Base-by-base conservation (phyloP, 2,113 vertebrate species). In the Tragelaphus scriptus region DNA sequence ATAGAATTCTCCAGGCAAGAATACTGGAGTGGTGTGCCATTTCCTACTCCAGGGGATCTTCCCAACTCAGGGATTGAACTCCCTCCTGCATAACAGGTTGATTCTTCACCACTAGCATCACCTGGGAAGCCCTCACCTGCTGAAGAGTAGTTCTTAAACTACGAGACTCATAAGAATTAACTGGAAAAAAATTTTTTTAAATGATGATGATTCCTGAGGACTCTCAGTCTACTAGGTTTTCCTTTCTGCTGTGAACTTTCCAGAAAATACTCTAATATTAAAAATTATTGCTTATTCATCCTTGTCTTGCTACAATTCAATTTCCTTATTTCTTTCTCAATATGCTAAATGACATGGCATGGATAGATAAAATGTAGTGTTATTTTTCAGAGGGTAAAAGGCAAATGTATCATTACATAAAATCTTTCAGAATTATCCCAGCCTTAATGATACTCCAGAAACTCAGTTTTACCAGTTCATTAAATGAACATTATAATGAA, bases 331-430 rank as follows among this genome's bases (percentile, higher is more conserved):
- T 97, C 91, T 49, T 85, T 68, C 30, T 53, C 40, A 47, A 47
- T 40, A 79, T 65, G 36, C 26, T 6, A 95, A 84, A 94, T 71
- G 9, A 51, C 40, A 86, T 47, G 5, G 56, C 44, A 9, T 51
- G 17, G 13, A 36, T n/a, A 86, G 19, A 47, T 47, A 49, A 11
- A 84, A 86, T 40, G 40, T 87, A 11, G 13, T 77, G 7, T 32
- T 77, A 65, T 92, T 96, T 97, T 95, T 88, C 63, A 95, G 23
- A 93, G 49, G 1, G 16, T 28, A 91, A 95, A 65, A 51, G 15
- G 12, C 23, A 91, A 92, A 87, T 84, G 30, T 68, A 19, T 56
- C 49, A 95, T 59, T 88, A 84, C 2, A 71, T 47, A 88, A 63
- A 49, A 11, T 14, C 75, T 87, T 90, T 56, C 19, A 61, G 5